Evolutionary conservation across 2,113 vertebrate species (phyloP).

Genomic region (Narcine bancroftii): DNA sequence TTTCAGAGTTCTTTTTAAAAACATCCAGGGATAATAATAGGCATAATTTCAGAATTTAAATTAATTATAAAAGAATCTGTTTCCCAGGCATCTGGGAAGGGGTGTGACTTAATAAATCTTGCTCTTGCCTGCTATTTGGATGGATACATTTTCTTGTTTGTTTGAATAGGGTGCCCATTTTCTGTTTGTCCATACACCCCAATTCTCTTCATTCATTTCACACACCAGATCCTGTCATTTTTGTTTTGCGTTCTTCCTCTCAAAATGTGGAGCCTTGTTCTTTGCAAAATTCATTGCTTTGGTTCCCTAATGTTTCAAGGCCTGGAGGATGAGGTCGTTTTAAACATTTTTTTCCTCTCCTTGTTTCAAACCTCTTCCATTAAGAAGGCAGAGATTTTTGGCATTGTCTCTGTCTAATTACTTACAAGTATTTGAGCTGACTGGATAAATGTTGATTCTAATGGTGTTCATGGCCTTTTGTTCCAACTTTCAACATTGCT

Average conservation of each 20-base stretch:
- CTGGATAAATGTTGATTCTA: background rate
- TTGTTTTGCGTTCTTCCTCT: background rate
- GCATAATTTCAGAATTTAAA: too few species aligned
- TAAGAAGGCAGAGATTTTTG: background rate
- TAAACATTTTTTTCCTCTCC: background rate
- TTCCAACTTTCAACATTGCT: background rate
- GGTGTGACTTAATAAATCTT: too few species aligned
- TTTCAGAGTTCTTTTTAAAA: too few species aligned
- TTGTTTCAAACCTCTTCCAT: too few species aligned
- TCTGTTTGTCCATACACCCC: background rate
- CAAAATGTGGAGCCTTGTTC: background rate
- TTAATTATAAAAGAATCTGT: too few species aligned
- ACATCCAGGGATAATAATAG: too few species aligned
- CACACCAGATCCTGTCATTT: background rate
- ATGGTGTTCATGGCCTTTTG: background rate
- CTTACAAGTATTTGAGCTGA: background rate
- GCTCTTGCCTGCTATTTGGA: background rate
- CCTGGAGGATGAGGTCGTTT: background rate
- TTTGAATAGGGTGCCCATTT: background rate
- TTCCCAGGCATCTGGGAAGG: too few species aligned
- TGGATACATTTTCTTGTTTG: background rate
- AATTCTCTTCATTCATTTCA: background rate
- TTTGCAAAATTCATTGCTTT: background rate
- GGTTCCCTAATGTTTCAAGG: background rate
- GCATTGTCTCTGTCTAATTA: background rate